Evolutionary conservation across 2,888 invertebrate genomes (phyloP).

Genomic region (Ptychoptera albimana): DNA sequence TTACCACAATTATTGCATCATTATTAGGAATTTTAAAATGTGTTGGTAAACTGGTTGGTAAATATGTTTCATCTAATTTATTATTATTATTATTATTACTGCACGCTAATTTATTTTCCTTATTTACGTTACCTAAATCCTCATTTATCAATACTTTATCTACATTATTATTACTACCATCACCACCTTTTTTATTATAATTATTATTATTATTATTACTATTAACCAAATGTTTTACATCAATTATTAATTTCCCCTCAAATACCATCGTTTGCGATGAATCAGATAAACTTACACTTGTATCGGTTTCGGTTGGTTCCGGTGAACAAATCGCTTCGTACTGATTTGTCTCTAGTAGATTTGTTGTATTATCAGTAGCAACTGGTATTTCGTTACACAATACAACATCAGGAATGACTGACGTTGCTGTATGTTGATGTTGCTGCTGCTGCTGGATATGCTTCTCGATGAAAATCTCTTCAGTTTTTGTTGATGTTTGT

Average conservation of each 20-base stretch:
- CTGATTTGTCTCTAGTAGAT: too few relatives aligned
- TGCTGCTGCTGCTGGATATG: constrained; percentile 8
- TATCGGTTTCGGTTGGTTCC: constrained; percentile 5
- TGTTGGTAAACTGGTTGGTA: not conserved
- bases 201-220: constrained; percentile 1
- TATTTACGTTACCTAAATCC: not conserved
- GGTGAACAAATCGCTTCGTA: too few relatives aligned
- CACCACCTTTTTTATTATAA: not conserved
- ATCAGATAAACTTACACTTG: constrained; percentile 12
- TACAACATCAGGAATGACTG: constrained; percentile 6
- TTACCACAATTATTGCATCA: too few relatives aligned
- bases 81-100: not conserved
- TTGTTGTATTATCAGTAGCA: too few relatives aligned
- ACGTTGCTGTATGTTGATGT: constrained; percentile 9
- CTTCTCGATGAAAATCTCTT: constrained; percentile 6
- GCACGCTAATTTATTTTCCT: not conserved
- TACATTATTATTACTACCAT: constrained; percentile 4
- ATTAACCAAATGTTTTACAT: constrained; percentile 12
- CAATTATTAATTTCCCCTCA: constrained; percentile 39
- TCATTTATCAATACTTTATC: constrained; percentile 1
- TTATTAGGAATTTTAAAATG: too few relatives aligned
- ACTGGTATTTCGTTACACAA: not conserved
- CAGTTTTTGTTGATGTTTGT: not conserved
- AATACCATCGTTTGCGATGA: constrained; percentile 31
- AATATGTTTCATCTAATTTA: not conserved